Evolutionary conservation across 2,113 vertebrate species (phyloP), one percentile per base, ranked within the genome.

Genomic region (Gyps fulvus): DNA sequence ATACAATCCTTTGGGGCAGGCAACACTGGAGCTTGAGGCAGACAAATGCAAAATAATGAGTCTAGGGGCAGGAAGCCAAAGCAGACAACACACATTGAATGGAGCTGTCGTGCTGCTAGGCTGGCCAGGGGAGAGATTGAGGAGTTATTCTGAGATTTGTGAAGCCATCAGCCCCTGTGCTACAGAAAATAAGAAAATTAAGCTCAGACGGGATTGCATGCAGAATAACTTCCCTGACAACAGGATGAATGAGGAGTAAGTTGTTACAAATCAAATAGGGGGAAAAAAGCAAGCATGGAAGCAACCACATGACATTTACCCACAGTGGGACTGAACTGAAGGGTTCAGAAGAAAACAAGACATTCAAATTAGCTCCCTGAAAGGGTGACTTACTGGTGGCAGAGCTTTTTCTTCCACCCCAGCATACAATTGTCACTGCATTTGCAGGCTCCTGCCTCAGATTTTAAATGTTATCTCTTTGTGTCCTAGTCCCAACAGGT

Each of bases 31-130:
- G 78, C 38, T 80, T 45, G 55, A 77, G 66, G 38, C 62, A 93
- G 82, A 96, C 62, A 73, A 62, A 73, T 23, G 45, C 83, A 88
- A 92, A 94, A 80, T 55, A 85, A 80, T 26, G 45, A 88, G 74
- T 73, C 82, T 77, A 82, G 74, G 58, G 82, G 83, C 90, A 95
- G 42, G n/a, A 77, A 81, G 88, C 71, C 90, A 96, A 92, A 94
- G 71, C 34, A 83, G 84, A 90, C 1, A 0, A 71, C 0, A 0
- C 71, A 88, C 4, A 0, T 78, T 90, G 93, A 90, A 81, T 27
- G n/a, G 59, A 95, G 76, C 58, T 86, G 71, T 73, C 32, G 5
- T 11, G 27, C 87, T 69, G 31, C 62, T 70, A 40, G 67, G 34
- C 72, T 83, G 63, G 67, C 58, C 90, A 88, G 54, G 65, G 61